phyloP scores from a whole-genome alignment of 2,113 vertebrate genomes.

The Vidua chalybeata region DNA sequence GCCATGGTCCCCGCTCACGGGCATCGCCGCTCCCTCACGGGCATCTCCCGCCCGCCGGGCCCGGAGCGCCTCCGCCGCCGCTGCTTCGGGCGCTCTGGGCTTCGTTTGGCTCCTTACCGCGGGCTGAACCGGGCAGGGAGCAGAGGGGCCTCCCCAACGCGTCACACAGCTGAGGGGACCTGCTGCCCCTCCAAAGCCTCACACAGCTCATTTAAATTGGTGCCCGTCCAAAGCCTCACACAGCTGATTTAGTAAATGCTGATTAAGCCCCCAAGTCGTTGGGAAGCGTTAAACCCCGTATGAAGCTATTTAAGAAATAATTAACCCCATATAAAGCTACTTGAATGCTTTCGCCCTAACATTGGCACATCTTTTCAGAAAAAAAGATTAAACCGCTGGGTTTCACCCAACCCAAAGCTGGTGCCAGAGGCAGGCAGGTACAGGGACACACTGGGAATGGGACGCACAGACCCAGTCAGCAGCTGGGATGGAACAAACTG shows the following conservation, averaged over 20 bases:
- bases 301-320: neutral
- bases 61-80: too few species aligned
- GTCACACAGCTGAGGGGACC: neutral
- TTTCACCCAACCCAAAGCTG: neutral
- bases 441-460: rapidly evolving
- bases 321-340: neutral
- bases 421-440: too few species aligned
- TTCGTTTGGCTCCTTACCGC: too few species aligned
- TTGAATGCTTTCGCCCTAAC: rapidly evolving
- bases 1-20: neutral
- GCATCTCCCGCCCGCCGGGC: neutral
- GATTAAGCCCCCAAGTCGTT: neutral
- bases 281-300: rapidly evolving
- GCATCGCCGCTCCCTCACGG: neutral
- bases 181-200: neutral
- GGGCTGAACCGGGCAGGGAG: too few species aligned
- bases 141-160: rapidly evolving
- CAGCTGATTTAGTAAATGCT: neutral
- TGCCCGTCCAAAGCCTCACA: neutral
- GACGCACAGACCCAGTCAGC: rapidly evolving
- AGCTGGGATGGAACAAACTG: neutral
- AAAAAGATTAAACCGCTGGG: neutral
- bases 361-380: rapidly evolving
- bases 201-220: rapidly evolving
- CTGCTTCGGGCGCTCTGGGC: neutral